Base-by-base conservation (phyloP, 2,113 vertebrate genomes). In the Melanerpes formicivorus region DNA sequence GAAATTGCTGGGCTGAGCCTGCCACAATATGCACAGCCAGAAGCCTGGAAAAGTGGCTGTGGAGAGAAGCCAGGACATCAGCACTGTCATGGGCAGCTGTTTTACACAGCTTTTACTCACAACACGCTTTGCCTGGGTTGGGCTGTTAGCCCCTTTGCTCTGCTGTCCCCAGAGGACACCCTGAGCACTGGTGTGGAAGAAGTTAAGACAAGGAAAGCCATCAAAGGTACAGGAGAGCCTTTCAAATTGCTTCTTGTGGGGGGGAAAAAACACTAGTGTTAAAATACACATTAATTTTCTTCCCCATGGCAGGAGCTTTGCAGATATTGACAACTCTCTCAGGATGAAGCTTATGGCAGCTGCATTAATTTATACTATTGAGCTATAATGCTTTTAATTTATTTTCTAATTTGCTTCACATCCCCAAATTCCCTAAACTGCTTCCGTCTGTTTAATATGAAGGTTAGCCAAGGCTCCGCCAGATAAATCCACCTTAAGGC, bases 401-500 rank as follows among this genome's bases (percentile, higher is more conserved):
- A 96, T 96, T 96, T 96, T 96, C 94, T 96, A 96, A 96, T 96
- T 96, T 96, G 85, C 93, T 95, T 93, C 95, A 85, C 95, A 96
- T 95, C 91, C 94, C 91, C 96, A 93, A 96, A 96, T 95, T 96
- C 96, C 96, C 96, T 85, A 83, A 96, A 95, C 96, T 95, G 82
- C 59, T 95, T 93, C 94, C 93, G 82, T 76, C 96, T 96, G 85
- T 93, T 95, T 95, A 96, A 96, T 90, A 91, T 73, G 95, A 96
- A 96, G 93, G 96, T 93, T 96, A 96, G 96, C 90, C 93, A 95
- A 93, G 93, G 87, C 95, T 93, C 59, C 46, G 84, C 93, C 85
- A 96, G 94, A 96, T 95, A 96, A 96, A 96, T 96, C 96, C 96
- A 96, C 96, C 96, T 96, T 96, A 96, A 96, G 95, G 96, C 96